Conservation (phyloP, 2,113 vertebrate genomes). For the Pontoporia blainvillei region DNA sequence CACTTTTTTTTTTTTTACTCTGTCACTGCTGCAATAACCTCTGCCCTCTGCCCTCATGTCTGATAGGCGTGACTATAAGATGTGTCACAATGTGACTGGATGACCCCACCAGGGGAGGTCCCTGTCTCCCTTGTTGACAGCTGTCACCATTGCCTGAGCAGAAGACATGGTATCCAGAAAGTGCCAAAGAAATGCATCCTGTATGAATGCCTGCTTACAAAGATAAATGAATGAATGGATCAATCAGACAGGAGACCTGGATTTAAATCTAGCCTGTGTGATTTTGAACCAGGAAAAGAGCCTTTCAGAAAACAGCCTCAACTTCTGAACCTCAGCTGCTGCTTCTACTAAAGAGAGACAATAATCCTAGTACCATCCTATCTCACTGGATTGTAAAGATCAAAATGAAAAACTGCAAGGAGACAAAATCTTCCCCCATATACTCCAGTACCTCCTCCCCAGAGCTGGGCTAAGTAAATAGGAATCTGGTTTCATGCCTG, state of each 20-base stretch:
- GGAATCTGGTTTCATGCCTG: slow-evolving; percentile 74
- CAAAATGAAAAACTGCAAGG: not conserved
- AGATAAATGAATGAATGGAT: not conserved
- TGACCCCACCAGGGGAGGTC: not conserved
- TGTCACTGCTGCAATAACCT: not conserved
- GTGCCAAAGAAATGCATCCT: rapidly evolving
- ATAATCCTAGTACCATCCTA: not conserved
- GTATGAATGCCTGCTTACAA: not conserved
- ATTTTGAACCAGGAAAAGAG: not conserved
- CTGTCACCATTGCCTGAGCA: not conserved
- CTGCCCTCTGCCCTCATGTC: not conserved
- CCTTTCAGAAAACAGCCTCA: not conserved
- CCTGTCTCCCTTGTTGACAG: no score
- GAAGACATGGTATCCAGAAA: not conserved
- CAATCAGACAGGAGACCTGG: not conserved
- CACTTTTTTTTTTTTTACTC: not conserved
- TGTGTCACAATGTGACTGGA: no score
- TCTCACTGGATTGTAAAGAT: not conserved
- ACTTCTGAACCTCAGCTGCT: not conserved
- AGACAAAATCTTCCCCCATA: not conserved
- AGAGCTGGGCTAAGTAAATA: slow-evolving; percentile 68
- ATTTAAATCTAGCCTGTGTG: not conserved
- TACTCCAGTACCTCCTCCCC: not conserved
- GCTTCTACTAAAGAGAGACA: not conserved
- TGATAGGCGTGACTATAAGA: not conserved